Evolutionary conservation across 2,113 vertebrate genomes (phyloP).

Genomic region (Todiramphus chloris): DNA sequence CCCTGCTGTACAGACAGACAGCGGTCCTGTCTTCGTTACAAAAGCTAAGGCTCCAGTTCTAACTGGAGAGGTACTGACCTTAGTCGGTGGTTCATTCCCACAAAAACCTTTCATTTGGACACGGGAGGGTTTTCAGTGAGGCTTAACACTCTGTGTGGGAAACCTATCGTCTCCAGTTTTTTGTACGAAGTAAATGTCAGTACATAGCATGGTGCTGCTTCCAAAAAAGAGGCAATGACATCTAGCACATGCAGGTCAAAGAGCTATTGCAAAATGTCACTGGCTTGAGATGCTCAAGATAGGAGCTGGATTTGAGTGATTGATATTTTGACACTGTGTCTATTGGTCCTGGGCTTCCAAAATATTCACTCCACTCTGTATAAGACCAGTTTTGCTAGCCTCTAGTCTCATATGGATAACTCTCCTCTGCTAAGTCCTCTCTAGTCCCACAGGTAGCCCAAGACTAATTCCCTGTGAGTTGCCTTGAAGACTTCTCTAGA

Average conservation of each 20-base stretch:
- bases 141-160: background rate
- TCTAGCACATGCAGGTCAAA: background rate
- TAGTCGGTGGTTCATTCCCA: background rate
- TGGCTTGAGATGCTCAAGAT: background rate
- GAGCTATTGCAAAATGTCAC: background rate
- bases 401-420: background rate
- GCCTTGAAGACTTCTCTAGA: background rate
- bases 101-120: background rate
- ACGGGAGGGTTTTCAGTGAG: background rate
- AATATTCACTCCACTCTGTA: background rate
- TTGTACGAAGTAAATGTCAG: background rate
- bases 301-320: background rate
- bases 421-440: background rate
- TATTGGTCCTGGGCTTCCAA: background rate
- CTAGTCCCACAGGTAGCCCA: background rate
- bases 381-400: background rate
- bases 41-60: slow-evolving; percentile 22
- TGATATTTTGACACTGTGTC: background rate
- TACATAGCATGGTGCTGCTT: background rate
- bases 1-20: slow-evolving; percentile 14
- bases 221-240: background rate
- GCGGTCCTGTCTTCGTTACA: background rate
- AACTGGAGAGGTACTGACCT: background rate
- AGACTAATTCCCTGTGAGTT: background rate
- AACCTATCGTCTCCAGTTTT: background rate